Conservation (phyloP, 2,113 vertebrate genomes). For the Macrotus californicus region DNA sequence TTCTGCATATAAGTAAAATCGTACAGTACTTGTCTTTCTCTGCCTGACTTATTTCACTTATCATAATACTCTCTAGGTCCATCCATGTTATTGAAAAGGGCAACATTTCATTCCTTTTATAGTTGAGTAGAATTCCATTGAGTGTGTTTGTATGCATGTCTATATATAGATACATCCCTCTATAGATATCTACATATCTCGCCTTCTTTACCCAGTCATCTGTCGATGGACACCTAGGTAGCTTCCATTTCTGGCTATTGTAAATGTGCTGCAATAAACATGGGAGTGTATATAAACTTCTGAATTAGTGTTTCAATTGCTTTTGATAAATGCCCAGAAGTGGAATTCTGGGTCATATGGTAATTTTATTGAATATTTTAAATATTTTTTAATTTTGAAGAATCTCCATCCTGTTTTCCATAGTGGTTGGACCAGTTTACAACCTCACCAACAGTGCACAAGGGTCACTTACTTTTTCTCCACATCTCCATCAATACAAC, state of each 20-base stretch:
- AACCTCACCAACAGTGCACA: not conserved
- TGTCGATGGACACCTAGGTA: not conserved
- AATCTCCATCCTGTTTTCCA: not conserved
- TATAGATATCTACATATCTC: not conserved
- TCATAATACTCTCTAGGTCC: not conserved
- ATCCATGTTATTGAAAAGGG: not conserved
- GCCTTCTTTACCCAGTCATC: not conserved
- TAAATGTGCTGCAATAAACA: not conserved
- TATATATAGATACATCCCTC: too few species aligned
- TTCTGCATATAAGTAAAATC: not conserved
- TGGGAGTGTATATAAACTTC: not conserved
- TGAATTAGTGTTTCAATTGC: not conserved
- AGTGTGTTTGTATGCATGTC: not conserved
- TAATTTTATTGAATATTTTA: not conserved
- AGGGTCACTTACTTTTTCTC: not conserved
- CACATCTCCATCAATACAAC: not conserved
- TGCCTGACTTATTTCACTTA: not conserved
- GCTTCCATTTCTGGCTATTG: not conserved
- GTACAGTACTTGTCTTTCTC: not conserved
- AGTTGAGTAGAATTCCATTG: not conserved
- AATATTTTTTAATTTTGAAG: not conserved
- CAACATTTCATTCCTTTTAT: not conserved
- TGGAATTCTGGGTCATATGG: not conserved
- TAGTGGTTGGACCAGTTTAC: not conserved
- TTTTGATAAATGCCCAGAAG: not conserved